Percentiles rank a stretch among this genome's conserved stretches.
Evolutionary conservation across 2,888 invertebrate genomes (phyloP).

Genomic region (Anaspis maculata): DNA sequence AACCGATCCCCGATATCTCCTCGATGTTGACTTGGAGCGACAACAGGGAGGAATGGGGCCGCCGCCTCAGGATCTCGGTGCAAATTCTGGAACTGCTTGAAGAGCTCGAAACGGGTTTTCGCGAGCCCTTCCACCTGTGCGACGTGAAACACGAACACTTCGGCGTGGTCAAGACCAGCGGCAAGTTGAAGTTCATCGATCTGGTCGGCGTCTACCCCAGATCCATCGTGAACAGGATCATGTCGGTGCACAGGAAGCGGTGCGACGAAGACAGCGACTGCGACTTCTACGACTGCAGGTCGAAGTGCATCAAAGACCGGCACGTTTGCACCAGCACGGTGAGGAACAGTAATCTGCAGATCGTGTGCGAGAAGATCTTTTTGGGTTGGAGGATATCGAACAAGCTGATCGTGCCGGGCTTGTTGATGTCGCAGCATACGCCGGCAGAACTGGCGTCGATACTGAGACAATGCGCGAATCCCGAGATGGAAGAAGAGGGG

Average conservation of each 20-base stretch:
- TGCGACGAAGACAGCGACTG: constrained; percentile 57
- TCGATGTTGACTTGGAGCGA: constrained; percentile 47
- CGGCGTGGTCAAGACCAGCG: constrained; percentile 45
- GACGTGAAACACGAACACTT: constrained; percentile 62
- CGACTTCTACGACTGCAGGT: constrained; percentile 58
- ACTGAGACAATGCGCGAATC: constrained; percentile 53
- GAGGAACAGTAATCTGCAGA: constrained; percentile 58
- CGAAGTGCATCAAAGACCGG: constrained; percentile 48
- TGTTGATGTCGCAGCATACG: constrained; percentile 52
- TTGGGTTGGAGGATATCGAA: constrained; percentile 56
- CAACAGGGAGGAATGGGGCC: constrained; percentile 49
- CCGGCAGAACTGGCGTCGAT: constrained; percentile 50
- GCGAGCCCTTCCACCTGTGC: constrained; percentile 57
- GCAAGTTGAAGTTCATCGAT: constrained; percentile 54
- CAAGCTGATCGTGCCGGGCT: constrained; percentile 51
- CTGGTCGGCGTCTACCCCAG: constrained; percentile 54
- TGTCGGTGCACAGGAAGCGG: constrained; percentile 30
- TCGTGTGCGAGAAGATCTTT: constrained; percentile 58
- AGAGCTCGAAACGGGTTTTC: constrained; percentile 49
- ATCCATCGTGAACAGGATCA: constrained; percentile 45
- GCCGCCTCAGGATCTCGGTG: constrained; percentile 48
- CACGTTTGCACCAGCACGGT: constrained; percentile 49
- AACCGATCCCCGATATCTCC: constrained; percentile 47
- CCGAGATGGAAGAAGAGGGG: constrained; percentile 41
- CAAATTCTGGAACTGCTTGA: constrained; percentile 55